Conservation (phyloP, 2,113 vertebrate genomes). For the Pyxicephalus adspersus region DNA sequence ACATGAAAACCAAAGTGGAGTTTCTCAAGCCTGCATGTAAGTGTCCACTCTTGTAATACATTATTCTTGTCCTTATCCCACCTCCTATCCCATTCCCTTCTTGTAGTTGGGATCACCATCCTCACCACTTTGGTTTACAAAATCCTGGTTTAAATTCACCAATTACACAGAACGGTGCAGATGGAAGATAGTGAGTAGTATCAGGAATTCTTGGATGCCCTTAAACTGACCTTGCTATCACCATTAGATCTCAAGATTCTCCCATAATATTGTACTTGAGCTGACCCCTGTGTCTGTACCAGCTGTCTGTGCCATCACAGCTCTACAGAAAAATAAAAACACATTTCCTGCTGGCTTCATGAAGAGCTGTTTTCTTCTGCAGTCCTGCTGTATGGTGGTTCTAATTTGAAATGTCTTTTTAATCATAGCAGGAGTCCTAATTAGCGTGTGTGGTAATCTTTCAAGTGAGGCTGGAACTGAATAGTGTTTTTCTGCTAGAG, state of each 20-base stretch:
- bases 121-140: too few species aligned
- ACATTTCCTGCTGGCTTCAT: conserved; percentile 70
- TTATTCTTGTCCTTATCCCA: too few species aligned
- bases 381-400: conserved; percentile 67
- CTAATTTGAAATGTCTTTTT: conserved; percentile 81
- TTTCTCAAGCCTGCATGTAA: too few species aligned
- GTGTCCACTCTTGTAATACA: too few species aligned
- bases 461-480: conserved; percentile 68
- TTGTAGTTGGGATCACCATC: too few species aligned
- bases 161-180: neutral
- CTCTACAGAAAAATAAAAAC: conserved; percentile 63
- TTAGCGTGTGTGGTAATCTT: conserved; percentile 75
- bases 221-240: conserved; percentile 23
- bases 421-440: conserved; percentile 81
- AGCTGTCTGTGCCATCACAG: conserved; percentile 65
- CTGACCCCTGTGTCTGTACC: conserved; percentile 56
- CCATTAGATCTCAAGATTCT: conserved; percentile 10
- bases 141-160: too few species aligned
- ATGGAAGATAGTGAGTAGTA: neutral
- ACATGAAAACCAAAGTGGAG: too few species aligned
- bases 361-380: conserved; percentile 76
- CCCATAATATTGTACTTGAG: conserved; percentile 35
- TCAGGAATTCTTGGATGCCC: neutral
- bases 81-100: too few species aligned
- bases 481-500: conserved; percentile 57